Percentiles rank a stretch among this genome's conserved stretches.
phyloP scores from a whole-genome alignment of 1,140 invertebrate genomes.

The Panagrolaimus sp. region DNA sequence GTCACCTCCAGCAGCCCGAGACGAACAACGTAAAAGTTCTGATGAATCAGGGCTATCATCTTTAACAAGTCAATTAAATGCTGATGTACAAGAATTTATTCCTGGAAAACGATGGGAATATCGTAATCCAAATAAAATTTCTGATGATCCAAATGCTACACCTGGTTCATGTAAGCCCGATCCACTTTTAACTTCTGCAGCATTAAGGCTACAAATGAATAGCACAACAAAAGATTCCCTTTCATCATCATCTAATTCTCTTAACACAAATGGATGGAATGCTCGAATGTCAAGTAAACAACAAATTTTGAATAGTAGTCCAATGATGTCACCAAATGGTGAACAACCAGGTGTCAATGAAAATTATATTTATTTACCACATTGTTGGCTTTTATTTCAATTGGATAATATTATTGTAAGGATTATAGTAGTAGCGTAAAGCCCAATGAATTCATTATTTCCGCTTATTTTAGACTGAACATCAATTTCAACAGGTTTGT shows the following conservation, averaged over 20 bases:
- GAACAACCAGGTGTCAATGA: not conserved
- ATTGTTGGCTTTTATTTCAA: slow-evolving; percentile 1
- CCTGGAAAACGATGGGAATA: slow-evolving; percentile 46
- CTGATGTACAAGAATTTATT: slow-evolving; percentile 37
- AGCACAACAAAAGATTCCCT: not conserved
- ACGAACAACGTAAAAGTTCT: not conserved
- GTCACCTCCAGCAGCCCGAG: slow-evolving; percentile 19
- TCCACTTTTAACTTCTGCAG: slow-evolving; percentile 14
- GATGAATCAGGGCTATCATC: not conserved
- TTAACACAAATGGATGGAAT: not conserved
- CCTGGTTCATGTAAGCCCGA: slow-evolving; percentile 33
- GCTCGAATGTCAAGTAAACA: not conserved
- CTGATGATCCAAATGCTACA: slow-evolving; percentile 42
- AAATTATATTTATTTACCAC: not conserved
- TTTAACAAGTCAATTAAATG: slow-evolving; percentile 13
- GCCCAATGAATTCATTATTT: too few relatives aligned
- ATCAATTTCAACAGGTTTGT: slow-evolving; percentile 20
- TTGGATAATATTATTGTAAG: slow-evolving; percentile 1
- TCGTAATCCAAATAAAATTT: slow-evolving; percentile 36
- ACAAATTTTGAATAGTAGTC: not conserved
- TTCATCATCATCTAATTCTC: not conserved
- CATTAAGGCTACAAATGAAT: not conserved
- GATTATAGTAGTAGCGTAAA: too few relatives aligned
- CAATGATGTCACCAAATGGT: not conserved
- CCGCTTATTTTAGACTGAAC: slow-evolving; percentile 17